These are phyloP conservation scores for Eurytoma adleriae DNA, from an alignment of 2,888 invertebrate genomes.

Conservation along the genomic window DNA sequence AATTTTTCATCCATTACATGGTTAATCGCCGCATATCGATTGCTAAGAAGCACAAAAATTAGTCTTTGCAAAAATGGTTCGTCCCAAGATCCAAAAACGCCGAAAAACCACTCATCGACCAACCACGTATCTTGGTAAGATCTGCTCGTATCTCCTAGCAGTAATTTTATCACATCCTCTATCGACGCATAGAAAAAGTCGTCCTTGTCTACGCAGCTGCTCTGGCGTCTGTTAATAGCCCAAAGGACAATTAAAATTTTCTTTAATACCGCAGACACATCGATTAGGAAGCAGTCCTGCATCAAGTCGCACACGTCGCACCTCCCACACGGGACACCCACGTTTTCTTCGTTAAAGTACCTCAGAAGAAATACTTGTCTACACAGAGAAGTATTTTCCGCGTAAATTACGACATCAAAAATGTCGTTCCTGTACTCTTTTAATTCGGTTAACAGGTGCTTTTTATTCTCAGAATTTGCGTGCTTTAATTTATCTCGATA, in stretches of 20 bases:
- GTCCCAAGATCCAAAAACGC: constrained; percentile 41
- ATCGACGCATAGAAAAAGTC: constrained; percentile 3
- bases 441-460: neutral
- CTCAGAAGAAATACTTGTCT: constrained; percentile 35
- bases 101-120: constrained; percentile 42
- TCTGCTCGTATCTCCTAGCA: constrained; percentile 12
- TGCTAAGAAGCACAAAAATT: constrained; percentile 25
- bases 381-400: constrained; percentile 37
- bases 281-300: constrained; percentile 22
- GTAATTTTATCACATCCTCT: constrained; percentile 1
- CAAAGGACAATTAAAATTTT: constrained; percentile 43
- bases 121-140: neutral
- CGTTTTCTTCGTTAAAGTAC: constrained; percentile 29
- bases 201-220: neutral
- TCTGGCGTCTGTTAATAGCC: constrained; percentile 42
- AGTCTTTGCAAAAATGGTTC: constrained; percentile 13
- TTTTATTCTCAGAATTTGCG: neutral
- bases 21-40: constrained; percentile 7
- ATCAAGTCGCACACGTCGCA: constrained; percentile 42
- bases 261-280: constrained; percentile 10
- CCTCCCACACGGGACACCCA: constrained; percentile 6
- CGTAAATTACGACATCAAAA: constrained; percentile 21
- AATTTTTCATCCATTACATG: constrained; percentile 4
- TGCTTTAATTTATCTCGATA: constrained; percentile 15
- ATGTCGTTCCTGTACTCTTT: neutral